A percentile compares a stretch with the other conserved stretches of the same genome.
Evolutionary conservation across 2,797 vertebrate genomes (phyloP).

Genomic region (Characodon lateralis): DNA sequence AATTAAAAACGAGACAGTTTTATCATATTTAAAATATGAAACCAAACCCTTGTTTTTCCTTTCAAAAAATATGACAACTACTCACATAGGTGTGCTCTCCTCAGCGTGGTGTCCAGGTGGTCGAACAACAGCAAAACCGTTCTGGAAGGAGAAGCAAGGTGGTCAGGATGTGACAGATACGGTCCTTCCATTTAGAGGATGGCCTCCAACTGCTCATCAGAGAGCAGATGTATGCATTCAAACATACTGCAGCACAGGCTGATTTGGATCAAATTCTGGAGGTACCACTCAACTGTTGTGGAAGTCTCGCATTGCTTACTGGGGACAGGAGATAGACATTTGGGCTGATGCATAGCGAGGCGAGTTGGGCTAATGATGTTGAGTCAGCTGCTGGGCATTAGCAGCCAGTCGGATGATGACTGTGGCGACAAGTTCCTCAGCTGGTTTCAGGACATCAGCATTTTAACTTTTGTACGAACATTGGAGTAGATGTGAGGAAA

Average conservation of each 20-base stretch:
- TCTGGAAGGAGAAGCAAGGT: constrained; percentile 76
- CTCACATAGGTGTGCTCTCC: constrained; percentile 97
- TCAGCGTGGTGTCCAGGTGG: constrained; percentile 96
- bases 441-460: constrained; percentile 40
- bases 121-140: constrained; percentile 95
- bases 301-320: constrained; percentile 42
- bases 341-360: constrained; percentile 57
- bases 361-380: constrained; percentile 74
- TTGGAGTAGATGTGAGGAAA: constrained; percentile 8
- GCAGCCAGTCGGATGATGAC: constrained; percentile 69
- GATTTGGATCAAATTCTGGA: constrained; percentile 43
- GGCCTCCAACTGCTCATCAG: neutral
- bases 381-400: constrained; percentile 79
- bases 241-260: constrained; percentile 24
- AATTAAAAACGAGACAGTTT: neutral
- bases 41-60: neutral
- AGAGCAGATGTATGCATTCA: neutral
- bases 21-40: neutral
- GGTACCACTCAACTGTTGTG: constrained; percentile 42
- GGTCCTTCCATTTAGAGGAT: neutral
- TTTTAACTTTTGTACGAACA: constrained; percentile 7
- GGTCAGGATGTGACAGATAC: neutral
- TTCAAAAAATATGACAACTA: constrained; percentile 27
- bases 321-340: constrained; percentile 70
- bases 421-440: constrained; percentile 54